Evolutionary conservation across 1,140 invertebrate genomes (phyloP), one percentile per base, ranked within the genome.

Genomic region (Leptopilina boulardi): DNA sequence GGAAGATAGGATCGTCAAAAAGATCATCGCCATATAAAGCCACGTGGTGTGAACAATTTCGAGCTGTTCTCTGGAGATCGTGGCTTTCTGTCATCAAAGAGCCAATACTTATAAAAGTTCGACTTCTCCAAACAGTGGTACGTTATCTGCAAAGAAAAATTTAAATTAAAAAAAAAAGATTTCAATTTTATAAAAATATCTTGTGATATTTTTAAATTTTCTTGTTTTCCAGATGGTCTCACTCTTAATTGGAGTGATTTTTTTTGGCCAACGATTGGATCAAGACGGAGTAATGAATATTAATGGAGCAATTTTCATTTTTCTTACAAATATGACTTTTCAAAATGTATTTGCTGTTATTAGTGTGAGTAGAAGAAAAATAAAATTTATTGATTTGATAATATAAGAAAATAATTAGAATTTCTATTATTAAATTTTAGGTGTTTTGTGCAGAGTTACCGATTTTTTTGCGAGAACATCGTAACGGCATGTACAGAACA

Each of bases 271-370:
- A 87, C 91, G 93, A 83, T 85, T 97, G 41, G 94, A 96, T 83
- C 95, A 98, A 89, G 95, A 97, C 82, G 97, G 97, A 4, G 95
- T 98, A 0, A 96, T 97, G 94, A 99, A 99, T 88, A 97, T 99
- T 76, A 99, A 98, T 87, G 98, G 98, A 70, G 96, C 96, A n/a
- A 92, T 99, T 21, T 99, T 98, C 87, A 94, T 99, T 73, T 95
- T 98, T 86, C 92, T 99, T 2, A 97, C 96, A 4, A 98, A 98
- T 88, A 97, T 97, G 95, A 99, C 96, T 8, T 98, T 98, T 89
- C 96, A 96, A 87, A 98, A 98, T 89, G 94, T 97, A 10, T 96
- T 96, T 86, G 95, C 96, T 59, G 97, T 98, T 19, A 95, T 98
- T 70, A 96, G 95, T 89, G 96, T 98, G 91, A 95, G 95, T 70